A percentile compares a stretch with the other conserved stretches of the same genome.
Conservation (phyloP, 2,888 invertebrate genomes). For the Diaprepes abbreviatus region DNA sequence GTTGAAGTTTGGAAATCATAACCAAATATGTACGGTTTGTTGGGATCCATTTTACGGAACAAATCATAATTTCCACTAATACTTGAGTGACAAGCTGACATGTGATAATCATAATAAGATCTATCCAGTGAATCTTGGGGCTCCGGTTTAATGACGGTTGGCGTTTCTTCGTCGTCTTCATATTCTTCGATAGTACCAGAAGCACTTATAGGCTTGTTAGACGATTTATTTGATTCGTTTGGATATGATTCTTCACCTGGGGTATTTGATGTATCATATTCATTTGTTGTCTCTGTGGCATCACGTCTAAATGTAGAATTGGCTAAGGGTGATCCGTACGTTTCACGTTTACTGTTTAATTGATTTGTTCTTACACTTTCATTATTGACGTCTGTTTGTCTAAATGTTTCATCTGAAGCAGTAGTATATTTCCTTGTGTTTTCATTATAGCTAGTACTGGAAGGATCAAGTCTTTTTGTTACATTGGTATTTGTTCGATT, state of each 20-base stretch:
- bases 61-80: slow-evolving; percentile 58
- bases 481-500: slow-evolving; percentile 15
- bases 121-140: not conserved
- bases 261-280: slow-evolving; percentile 7
- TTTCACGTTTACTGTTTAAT: not conserved
- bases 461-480: not conserved
- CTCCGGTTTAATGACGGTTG: not conserved
- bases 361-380: not conserved
- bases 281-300: not conserved
- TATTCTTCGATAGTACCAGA: not conserved
- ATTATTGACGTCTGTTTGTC: too few relatives aligned
- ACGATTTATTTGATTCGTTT: slow-evolving; percentile 4
- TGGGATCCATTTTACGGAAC: slow-evolving; percentile 45
- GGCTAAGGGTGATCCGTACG: not conserved
- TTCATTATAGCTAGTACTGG: not conserved
- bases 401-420: not conserved
- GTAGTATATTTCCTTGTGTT: not conserved
- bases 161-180: slow-evolving; percentile 19
- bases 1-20: slow-evolving; percentile 62
- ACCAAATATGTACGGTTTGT: slow-evolving; percentile 59
- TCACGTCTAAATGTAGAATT: slow-evolving; percentile 8
- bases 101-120: slow-evolving; percentile 34
- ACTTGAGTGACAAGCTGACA: slow-evolving; percentile 59
- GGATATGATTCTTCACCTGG: not conserved
- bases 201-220: not conserved